Evolutionary conservation across 2,797 vertebrate genomes (phyloP), one percentile per base, ranked within the genome.

Genomic region (Cheirogaleus major): DNA sequence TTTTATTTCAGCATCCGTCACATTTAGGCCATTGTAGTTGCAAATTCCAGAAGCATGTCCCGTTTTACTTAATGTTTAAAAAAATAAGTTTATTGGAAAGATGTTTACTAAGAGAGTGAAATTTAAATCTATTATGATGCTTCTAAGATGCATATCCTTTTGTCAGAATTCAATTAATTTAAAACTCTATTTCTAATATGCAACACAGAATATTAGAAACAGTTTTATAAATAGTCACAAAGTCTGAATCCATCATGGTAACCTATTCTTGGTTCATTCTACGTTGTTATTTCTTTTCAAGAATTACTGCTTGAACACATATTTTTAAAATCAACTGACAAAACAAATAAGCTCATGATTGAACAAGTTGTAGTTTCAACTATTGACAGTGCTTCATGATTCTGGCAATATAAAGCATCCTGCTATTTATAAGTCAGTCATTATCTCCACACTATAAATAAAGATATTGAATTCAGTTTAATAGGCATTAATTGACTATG

Each of bases 401-500:
- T 90, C 48, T 94, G 82, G 61, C 32, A 65, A 70, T 80, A 67
- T 70, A 35, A 95, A 89, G 23, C 22, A 81, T 75, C 18, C 12
- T 8, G 75, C 55, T 75, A 65, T 72, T 94, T 89, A 93, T 89
- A 97, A 94, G 11, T 18, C 55, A 45, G 10, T 94, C 48, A 93
- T 93, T 93, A 95, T 93, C 43, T 84, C 11, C 20, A 43, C 4
- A 20, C 69, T 84, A 63, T 94, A 96, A 94, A 96, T 72, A 87
- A 89, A 75, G 59, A 94, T 57, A 57, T 2, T 94, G 50, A 87
- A 87, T 76, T 87, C 17, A 78, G 67, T 78, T 75, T 61, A 86
- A 86, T 93, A 82, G 83, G 15, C 15, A 84, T 59, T 93, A 88
- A 75, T 50, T 93, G 63, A 59, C n/a, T 70, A 23, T 80, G 32